Conservation (phyloP, 2,113 vertebrate genomes). For the Vireo altiloquus region DNA sequence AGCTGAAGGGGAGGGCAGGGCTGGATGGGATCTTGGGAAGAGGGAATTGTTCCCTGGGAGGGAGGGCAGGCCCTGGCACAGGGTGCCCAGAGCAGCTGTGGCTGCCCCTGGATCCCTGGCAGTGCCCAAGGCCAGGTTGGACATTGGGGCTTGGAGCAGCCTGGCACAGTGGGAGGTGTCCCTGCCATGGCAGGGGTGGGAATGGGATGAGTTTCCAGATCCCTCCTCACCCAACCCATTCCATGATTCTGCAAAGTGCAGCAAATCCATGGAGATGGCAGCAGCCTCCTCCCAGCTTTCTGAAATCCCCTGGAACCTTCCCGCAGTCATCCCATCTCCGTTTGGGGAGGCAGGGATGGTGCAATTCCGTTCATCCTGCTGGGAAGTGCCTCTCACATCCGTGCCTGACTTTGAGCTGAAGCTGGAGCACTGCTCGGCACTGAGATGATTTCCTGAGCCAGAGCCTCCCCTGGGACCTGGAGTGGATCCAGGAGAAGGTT, state of each 20-base stretch:
- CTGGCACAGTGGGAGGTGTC: background rate
- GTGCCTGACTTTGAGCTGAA: background rate
- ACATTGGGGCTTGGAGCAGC: background rate
- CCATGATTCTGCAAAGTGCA: fast-evolving
- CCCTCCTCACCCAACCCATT: background rate
- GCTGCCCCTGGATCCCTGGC: background rate
- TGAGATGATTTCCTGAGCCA: background rate
- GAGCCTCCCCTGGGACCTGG: background rate
- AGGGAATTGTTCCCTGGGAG: background rate
- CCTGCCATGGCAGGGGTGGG: background rate
- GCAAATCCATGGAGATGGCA: background rate
- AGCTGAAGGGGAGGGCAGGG: background rate
- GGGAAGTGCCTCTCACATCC: background rate
- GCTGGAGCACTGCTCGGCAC: background rate
- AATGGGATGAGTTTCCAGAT: background rate
- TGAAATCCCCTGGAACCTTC: background rate
- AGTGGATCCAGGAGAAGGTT: background rate
- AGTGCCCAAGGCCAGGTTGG: background rate
- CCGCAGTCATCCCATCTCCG: fast-evolving
- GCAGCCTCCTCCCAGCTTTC: background rate
- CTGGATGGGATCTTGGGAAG: fast-evolving
- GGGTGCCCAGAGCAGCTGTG: background rate
- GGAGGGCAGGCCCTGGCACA: fast-evolving
- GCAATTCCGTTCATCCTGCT: background rate
- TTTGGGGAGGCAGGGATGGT: background rate